phyloP scores from a whole-genome alignment of 2,888 invertebrate species.

The Ganaspis brasiliensis region DNA sequence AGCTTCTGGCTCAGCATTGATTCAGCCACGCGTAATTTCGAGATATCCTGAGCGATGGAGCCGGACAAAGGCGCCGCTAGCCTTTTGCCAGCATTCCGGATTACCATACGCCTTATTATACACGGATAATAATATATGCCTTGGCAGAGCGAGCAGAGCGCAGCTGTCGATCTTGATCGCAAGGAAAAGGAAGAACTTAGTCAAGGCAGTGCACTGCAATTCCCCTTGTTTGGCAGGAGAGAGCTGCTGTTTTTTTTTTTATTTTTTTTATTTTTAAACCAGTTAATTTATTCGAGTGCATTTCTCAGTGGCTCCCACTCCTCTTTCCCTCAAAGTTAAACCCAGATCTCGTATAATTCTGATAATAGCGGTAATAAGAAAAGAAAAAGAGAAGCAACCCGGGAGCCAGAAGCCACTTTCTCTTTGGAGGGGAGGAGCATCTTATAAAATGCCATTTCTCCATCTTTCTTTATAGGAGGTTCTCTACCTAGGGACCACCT shows the following conservation, averaged over 20 bases:
- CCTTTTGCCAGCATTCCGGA: conserved; percentile 64
- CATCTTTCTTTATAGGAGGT: conserved; percentile 43
- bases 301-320: background rate
- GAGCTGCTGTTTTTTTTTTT: background rate
- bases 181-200: background rate
- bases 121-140: conserved; percentile 65
- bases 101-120: conserved; percentile 72
- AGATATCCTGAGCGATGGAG: conserved; percentile 59
- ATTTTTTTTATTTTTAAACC: no score
- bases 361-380: conserved; percentile 49
- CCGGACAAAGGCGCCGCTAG: conserved; percentile 68
- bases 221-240: background rate
- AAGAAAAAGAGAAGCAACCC: background rate
- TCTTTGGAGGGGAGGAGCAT: conserved; percentile 16
- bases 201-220: background rate
- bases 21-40: conserved; percentile 39
- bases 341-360: conserved; percentile 43
- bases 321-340: conserved; percentile 10
- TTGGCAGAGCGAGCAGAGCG: conserved; percentile 49
- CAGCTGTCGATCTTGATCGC: conserved; percentile 51
- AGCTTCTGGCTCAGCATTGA: conserved; percentile 8
- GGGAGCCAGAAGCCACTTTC: background rate
- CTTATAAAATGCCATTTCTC: conserved; percentile 41
- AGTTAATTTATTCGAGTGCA: conserved; percentile 46
- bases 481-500: conserved; percentile 43